Percentiles rank a stretch among this genome's conserved stretches.
phyloP scores from a whole-genome alignment of 1,140 invertebrate species.

The Eumeta japonica region DNA sequence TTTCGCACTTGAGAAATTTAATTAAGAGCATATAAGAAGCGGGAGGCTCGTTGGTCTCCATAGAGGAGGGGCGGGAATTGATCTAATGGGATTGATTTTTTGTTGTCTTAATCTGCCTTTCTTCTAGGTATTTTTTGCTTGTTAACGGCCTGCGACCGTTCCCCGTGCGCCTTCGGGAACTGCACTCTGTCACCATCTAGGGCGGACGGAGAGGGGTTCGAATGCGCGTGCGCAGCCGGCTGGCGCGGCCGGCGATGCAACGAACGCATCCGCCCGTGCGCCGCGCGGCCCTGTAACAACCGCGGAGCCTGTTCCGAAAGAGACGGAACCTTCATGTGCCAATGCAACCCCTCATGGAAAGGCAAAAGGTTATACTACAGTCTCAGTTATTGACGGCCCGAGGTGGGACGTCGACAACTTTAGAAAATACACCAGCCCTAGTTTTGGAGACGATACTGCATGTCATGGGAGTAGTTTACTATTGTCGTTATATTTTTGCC shows the following conservation, averaged over 20 bases:
- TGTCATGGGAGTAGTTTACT: too few relatives aligned
- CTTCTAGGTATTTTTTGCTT: conserved; percentile 66
- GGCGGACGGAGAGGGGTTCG: conserved; percentile 17
- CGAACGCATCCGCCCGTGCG: conserved; percentile 65
- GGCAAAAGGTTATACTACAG: conserved; percentile 51
- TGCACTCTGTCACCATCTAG: conserved; percentile 61
- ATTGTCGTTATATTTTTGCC: too few relatives aligned
- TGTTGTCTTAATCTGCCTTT: too few relatives aligned
- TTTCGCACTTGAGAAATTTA: too few relatives aligned
- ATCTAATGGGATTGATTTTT: too few relatives aligned
- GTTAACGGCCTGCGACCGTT: conserved; percentile 68
- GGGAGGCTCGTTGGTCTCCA: too few relatives aligned
- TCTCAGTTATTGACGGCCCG: too few relatives aligned
- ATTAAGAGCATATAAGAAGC: too few relatives aligned
- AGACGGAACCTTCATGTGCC: conserved; percentile 65
- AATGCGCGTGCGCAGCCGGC: conserved; percentile 63
- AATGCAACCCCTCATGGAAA: conserved; percentile 73
- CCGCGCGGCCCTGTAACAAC: conserved; percentile 68
- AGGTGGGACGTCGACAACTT: too few relatives aligned
- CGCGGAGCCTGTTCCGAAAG: conserved; percentile 67
- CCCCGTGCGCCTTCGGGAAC: conserved; percentile 69
- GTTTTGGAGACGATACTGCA: too few relatives aligned
- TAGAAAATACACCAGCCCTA: too few relatives aligned
- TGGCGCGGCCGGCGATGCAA: conserved; percentile 68
- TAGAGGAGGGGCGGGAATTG: too few relatives aligned